Percentiles rank a stretch among this genome's conserved stretches.
These are phyloP conservation scores for Daphoenositta chrysoptera DNA, from an alignment of 2,113 vertebrate genomes.

Conservation along the genomic window DNA sequence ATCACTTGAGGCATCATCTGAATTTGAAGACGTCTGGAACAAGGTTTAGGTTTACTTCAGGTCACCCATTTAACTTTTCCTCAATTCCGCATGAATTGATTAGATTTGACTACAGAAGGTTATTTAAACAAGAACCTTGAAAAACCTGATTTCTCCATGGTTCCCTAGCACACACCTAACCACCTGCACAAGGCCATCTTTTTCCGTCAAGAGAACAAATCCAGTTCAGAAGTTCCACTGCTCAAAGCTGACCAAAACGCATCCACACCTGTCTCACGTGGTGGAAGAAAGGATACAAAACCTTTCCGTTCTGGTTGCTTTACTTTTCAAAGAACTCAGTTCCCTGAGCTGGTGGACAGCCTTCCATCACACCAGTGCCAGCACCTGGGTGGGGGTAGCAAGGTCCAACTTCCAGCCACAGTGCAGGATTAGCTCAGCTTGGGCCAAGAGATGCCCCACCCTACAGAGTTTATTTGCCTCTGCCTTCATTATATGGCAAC, in stretches of 20 bases:
- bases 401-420: neutral
- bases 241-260: neutral
- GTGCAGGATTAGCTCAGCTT: neutral
- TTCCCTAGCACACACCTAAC: neutral
- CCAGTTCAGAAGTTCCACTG: neutral
- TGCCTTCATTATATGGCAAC: neutral
- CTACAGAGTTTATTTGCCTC: neutral
- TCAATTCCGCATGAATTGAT: neutral
- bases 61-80: neutral
- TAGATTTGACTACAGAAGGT: neutral
- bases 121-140: neutral
- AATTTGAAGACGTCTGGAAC: neutral
- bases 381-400: neutral
- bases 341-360: neutral
- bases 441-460: neutral
- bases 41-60: neutral
- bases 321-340: neutral
- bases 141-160: neutral
- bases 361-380: neutral
- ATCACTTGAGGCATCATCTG: neutral
- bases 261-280: neutral
- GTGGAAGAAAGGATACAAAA: rapidly evolving
- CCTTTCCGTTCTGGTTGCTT: neutral
- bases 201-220: neutral
- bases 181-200: neutral